Base-by-base conservation (phyloP, 1,140 invertebrate genomes). In the Ips typographus region DNA sequence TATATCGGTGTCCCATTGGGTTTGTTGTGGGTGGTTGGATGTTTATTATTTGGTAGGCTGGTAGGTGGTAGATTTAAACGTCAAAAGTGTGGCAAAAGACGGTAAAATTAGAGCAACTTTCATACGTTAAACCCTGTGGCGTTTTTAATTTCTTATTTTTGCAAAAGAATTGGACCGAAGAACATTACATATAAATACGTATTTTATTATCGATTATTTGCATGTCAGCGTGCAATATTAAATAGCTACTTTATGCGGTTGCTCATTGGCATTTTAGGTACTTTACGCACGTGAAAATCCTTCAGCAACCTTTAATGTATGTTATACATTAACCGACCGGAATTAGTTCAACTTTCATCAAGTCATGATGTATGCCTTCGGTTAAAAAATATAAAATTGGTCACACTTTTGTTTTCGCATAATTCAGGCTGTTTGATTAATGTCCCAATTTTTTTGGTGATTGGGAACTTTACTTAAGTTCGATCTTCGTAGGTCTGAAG, bases 211-310 rank as follows among this genome's bases (percentile, higher is more conserved):
- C 65, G 60, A 72, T 72, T 63, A 61, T 61, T 72, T 65, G 61
- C 71, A 68, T 72, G 65, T 65, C 36, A 58, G 71, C 71, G 66
- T 72, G 71, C 71, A 68, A 72, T 68, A 60, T 72, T 68, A 72
- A 72, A 72, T 68, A 68, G 71, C 65, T 65, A 68, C 65, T 68
- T 72, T 66, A 71, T 22, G 22, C 22, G 22, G 22, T 22, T 22
- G 22, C 22, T 22, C 22, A 22, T 22, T 22, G 22, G 22, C 22
- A 47, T n/a, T n/a, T 5, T 47, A n/a, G 44, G 4, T 47, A 47
- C 4, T 47, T 47, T 47, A 47, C 44, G 44, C n/a, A n/a, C 44
- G n/a, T 47, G 44, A 47, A 47, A 47, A 47, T 5, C 4, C 4
- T n/a, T 4, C 44, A 47, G n/a, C n/a, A 47, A 5, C 4, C n/a